A percentile compares a stretch with the other conserved stretches of the same genome.
phyloP scores from a whole-genome alignment of 2,888 invertebrate species.

The Drosophila prostipennis region DNA sequence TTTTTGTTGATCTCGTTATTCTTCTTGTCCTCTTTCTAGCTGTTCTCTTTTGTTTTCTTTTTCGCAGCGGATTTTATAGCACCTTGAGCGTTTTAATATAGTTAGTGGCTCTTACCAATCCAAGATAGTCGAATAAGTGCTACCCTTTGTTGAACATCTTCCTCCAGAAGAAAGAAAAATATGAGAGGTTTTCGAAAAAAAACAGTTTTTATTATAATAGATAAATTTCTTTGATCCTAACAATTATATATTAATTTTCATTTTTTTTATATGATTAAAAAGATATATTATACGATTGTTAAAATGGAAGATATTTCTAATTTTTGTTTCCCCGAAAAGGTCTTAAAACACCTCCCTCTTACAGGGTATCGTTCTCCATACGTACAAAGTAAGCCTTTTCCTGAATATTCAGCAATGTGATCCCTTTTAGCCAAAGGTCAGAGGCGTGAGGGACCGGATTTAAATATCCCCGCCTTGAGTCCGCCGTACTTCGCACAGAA shows the following conservation, averaged over 20 bases:
- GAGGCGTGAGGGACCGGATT: constrained; percentile 3
- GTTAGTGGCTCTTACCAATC: background rate
- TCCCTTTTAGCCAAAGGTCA: constrained; percentile 18
- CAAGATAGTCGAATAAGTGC: background rate
- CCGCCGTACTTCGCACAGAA: constrained; percentile 29
- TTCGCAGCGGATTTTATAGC: background rate
- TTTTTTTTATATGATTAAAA: no score
- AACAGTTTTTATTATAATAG: no score
- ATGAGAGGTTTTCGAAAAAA: background rate
- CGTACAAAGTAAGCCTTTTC: background rate
- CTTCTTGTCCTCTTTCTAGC: constrained; percentile 4
- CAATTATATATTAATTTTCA: no score
- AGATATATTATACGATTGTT: no score
- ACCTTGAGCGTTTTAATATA: background rate
- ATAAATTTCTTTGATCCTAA: no score
- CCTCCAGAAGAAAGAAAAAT: background rate
- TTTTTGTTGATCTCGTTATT: background rate
- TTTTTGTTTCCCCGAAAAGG: background rate
- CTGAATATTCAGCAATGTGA: constrained; percentile 43
- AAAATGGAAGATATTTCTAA: no score
- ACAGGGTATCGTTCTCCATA: background rate
- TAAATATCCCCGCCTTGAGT: constrained; percentile 17
- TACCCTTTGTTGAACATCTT: background rate
- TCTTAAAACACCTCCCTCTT: background rate
- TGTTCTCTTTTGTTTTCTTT: background rate